A percentile compares a stretch with the other conserved stretches of the same genome.
Evolutionary conservation across 2,888 invertebrate species (phyloP).

Genomic region (Altica lythri): DNA sequence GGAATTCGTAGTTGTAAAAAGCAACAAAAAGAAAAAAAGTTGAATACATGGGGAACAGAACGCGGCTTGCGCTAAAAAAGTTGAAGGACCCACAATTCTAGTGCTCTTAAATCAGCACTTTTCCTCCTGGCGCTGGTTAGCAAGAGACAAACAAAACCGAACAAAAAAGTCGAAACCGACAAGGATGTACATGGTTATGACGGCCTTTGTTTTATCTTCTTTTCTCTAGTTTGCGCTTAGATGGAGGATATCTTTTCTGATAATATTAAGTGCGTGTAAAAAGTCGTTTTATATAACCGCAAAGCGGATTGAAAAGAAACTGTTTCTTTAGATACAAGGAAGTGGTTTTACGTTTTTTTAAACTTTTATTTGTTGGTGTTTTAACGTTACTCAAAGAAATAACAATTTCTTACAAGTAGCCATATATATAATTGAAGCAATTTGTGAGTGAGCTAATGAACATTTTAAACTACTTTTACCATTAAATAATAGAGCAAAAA

Average conservation of each 20-base stretch:
- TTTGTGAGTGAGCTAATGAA: too few relatives aligned
- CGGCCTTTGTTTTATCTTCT: constrained; percentile 20
- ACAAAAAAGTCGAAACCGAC: constrained; percentile 3
- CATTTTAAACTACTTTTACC: too few relatives aligned
- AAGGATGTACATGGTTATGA: constrained; percentile 19
- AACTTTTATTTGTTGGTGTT: too few relatives aligned
- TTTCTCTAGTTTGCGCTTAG: constrained; percentile 16
- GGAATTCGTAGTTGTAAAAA: too few relatives aligned
- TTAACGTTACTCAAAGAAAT: too few relatives aligned
- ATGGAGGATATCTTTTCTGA: constrained; percentile 18
- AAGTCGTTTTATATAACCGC: constrained; percentile 16
- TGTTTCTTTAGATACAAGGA: constrained; percentile 15
- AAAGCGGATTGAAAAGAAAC: constrained; percentile 25
- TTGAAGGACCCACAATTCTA: constrained; percentile 32
- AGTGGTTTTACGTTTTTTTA: too few relatives aligned
- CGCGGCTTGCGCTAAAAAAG: constrained; percentile 35
- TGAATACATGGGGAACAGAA: too few relatives aligned
- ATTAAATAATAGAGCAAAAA: too few relatives aligned
- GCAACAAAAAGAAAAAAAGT: too few relatives aligned
- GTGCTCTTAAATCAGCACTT: constrained; percentile 36
- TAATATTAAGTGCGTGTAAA: constrained; percentile 16
- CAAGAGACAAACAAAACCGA: constrained; percentile 4
- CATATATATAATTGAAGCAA: too few relatives aligned
- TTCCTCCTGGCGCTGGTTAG: constrained; percentile 8
- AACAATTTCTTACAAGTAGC: too few relatives aligned